A percentile compares a stretch with the other conserved stretches of the same genome.
phyloP scores from a whole-genome alignment of 2,888 invertebrate species.

The Spialia ferax region DNA sequence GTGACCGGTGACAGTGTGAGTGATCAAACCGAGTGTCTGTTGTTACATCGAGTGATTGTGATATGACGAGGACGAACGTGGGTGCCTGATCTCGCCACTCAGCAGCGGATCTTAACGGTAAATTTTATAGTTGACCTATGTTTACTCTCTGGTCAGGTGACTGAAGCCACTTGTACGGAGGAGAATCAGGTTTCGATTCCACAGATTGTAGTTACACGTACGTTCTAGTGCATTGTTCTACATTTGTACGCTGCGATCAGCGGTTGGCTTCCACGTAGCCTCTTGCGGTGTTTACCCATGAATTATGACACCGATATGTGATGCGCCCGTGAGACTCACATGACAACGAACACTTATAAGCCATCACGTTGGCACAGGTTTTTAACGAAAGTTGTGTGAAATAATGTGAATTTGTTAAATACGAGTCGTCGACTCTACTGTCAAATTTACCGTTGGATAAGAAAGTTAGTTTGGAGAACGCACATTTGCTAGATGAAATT shows the following conservation, averaged over 20 bases:
- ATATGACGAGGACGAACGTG: conserved; percentile 70
- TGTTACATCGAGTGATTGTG: conserved; percentile 57
- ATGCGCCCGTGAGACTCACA: conserved; percentile 46
- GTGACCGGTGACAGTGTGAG: conserved; percentile 75
- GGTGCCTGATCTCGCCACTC: conserved; percentile 63
- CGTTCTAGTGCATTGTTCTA: conserved; percentile 41
- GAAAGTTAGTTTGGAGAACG: conserved; percentile 71
- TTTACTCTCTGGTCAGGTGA: conserved; percentile 80
- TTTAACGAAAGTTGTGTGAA: conserved; percentile 55
- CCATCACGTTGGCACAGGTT: conserved; percentile 50
- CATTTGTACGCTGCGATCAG: conserved; percentile 47
- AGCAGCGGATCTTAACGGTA: conserved; percentile 82
- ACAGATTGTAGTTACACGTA: conserved; percentile 12
- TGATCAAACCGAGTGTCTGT: conserved; percentile 72
- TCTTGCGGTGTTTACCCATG: conserved; percentile 77
- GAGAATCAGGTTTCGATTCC: conserved; percentile 46
- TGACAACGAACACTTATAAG: conserved; percentile 43
- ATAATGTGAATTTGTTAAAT: conserved; percentile 54
- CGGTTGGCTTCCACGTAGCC: conserved; percentile 62
- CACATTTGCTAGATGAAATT: conserved; percentile 57
- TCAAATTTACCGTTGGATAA: conserved; percentile 73
- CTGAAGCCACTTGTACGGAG: conserved; percentile 52
- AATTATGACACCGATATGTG: conserved; percentile 74
- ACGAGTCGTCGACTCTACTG: conserved; percentile 54
- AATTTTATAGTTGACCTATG: conserved; percentile 75